Base-by-base conservation (phyloP, 2,888 invertebrate genomes). In the Vannuccia rotundouncinata region DNA sequence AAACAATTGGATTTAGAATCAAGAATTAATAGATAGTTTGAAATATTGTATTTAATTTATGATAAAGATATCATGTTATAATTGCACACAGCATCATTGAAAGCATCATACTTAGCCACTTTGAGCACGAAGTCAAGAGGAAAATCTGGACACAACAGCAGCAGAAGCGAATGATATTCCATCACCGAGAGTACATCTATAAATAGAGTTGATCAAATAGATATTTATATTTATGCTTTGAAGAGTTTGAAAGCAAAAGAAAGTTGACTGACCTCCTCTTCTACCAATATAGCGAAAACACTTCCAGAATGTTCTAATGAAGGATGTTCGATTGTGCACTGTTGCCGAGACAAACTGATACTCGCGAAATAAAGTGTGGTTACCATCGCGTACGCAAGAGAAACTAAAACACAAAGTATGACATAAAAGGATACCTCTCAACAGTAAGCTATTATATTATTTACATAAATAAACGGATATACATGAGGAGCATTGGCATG, bases 101-200 rank as follows among this genome's bases (percentile, higher is more conserved):
- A n/a, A n/a, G n/a, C n/a, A n/a, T n/a, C n/a, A n/a, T 79, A 88
- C 87, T 85, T 87, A 30, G 86, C 87, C 79, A 86, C 86, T 82
- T 87, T 88, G 83, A 87, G 85, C 0, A 87, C 85, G 59, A 85
- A 81, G 73, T 85, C 83, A 83, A 86, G 85, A 1, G 88, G 87
- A 81, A 88, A 87, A 81, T 88, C 86, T 29, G 85, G 83, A 82
- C 87, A 88, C 29, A 88, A 82, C n/a, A 88, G 82, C 27, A 85
- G 84, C 0, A 87, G 81, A 30, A 87, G 83, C 0, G 87, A 86
- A 80, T 88, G 87, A 80, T 87, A 87, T 79, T 88, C 88, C 66
- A 84, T 84, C 5, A 86, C 85, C 80, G 86, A 86, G 75, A 87
- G 83, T 66, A 86, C 82, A 84, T 87, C 88, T 87, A 83, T 29